Base-by-base conservation (phyloP, 2,113 vertebrate species). In the Hemibagrus wyckioides region DNA sequence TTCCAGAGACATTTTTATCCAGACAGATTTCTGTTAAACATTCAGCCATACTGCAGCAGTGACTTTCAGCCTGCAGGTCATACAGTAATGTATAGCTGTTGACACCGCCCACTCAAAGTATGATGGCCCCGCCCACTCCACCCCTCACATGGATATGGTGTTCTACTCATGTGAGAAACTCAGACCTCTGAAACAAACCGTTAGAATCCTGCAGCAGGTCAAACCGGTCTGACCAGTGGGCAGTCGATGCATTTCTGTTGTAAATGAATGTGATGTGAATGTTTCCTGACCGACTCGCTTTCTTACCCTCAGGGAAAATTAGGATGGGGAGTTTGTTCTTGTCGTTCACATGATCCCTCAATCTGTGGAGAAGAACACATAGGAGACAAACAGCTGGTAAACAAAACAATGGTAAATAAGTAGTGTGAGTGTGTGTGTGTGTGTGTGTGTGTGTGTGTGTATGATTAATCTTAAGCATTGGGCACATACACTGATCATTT, bases 251-350 rank as follows among this genome's bases (percentile, higher is more conserved):
- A 17, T 48, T 48, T 48, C 6, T 7, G 9, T 48, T 48, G 44
- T 8, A 48, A 48, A 48, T 48, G 3, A 67, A 67, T 36, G 0
- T 69, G 15, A 69, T 36, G 36, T 41, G 9, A 41, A 10, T 41
- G 23, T 39, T 41, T 82, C 36, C 41, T 21, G 30, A 71, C 6
- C 65, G 30, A 2, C 65, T 36, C 1, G 6, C 56, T 75, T 61
- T 59, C 92, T 91, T 75, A 95, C 94, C 94, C 88, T 95, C 94
- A 33, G 94, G 94, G 91, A 96, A 96, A 89, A 99, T 99, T 86
- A 99, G 93, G 90, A 99, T 99, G 0, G 98, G 98, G 83, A 99
- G 95, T 90, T 99, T 99, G 91, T 92, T 96, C 94, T 96, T 97
- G 94, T 97, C 96, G 1, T 94, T 95, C 84, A 97, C 95, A 2